Base-by-base conservation (phyloP, 2,113 vertebrate species). In the Pipa parva region DNA sequence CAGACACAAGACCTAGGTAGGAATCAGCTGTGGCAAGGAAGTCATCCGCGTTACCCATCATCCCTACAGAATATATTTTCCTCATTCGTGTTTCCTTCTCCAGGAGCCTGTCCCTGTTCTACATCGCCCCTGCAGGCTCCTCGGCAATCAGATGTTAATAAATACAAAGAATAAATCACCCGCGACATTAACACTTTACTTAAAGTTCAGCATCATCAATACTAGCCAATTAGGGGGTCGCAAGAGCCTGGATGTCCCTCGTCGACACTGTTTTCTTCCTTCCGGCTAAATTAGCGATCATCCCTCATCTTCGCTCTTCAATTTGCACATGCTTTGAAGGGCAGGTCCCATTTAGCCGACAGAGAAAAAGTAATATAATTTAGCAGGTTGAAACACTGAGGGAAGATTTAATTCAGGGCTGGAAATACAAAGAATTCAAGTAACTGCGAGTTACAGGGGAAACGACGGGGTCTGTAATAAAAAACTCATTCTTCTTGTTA, bases 121-220 rank as follows among this genome's bases (percentile, higher is more conserved):
- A 10, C 2, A 20, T 20, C 9, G 2, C 11, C 63, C 33, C 39
- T 21, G 26, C 13, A 17, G 18, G 52, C 27, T 1, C 18, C 51
- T 28, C 54, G 7, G 42, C 21, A 67, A 59, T 66, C 33, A 67
- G 21, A 49, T 49, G 28, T 10, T 59, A 59, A 59, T 59, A 67
- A 59, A 67, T 58, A 49, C 55, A 15, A 15, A 21, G 48, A 49
- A 67, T 67, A 59, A 22, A 67, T 67, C 63, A 67, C 42, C 42
- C 26, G 18, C 42, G 55, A 59, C 54, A 67, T 48, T 57, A 56
- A 66, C 42, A 36, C 63, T 57, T 58, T 67, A 50, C 55, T 67
- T 58, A 67, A 67, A 58, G 54, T 59, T 59, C 63, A 57, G 28
- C 54, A 46, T 67, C 63, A 67, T 67, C 55, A 59, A 59, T 67